phyloP scores from a whole-genome alignment of 2,797 vertebrate genomes.

The Alcedo quadribrachys region DNA sequence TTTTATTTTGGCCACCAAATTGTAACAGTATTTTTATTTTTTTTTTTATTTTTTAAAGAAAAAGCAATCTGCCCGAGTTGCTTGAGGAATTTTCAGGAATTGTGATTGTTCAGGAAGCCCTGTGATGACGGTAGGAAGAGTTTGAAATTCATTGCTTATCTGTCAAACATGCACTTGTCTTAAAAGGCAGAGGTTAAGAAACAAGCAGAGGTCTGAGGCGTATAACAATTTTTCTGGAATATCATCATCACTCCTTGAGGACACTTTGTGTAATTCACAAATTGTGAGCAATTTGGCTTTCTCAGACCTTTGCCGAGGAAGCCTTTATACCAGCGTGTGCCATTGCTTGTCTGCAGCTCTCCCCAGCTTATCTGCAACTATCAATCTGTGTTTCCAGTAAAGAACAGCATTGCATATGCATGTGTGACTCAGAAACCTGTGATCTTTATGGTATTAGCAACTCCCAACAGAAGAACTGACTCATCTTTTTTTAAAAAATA shows the following conservation, averaged over 20 bases:
- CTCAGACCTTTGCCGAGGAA: neutral
- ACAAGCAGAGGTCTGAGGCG: neutral
- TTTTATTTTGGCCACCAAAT: neutral
- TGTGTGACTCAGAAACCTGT: conserved; percentile 44
- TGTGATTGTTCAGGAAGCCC: neutral
- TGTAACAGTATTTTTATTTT: neutral
- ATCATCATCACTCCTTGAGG: neutral
- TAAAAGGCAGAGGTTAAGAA: neutral
- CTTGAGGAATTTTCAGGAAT: neutral
- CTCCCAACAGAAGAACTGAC: conserved; percentile 7
- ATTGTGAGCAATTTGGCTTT: conserved; percentile 17
- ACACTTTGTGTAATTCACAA: conserved; percentile 17
- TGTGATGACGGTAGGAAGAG: neutral
- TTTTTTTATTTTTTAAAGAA: neutral
- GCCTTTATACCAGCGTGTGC: neutral
- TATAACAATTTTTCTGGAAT: neutral
- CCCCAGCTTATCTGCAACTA: neutral
- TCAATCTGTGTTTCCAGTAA: neutral
- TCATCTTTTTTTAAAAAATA: neutral
- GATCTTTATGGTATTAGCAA: neutral
- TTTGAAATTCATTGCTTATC: neutral
- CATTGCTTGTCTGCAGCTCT: neutral
- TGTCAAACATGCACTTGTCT: neutral
- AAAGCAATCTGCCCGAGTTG: neutral
- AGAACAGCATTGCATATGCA: neutral